Base-by-base conservation (phyloP, 2,113 vertebrate species). In the Cebidichthys violaceus region DNA sequence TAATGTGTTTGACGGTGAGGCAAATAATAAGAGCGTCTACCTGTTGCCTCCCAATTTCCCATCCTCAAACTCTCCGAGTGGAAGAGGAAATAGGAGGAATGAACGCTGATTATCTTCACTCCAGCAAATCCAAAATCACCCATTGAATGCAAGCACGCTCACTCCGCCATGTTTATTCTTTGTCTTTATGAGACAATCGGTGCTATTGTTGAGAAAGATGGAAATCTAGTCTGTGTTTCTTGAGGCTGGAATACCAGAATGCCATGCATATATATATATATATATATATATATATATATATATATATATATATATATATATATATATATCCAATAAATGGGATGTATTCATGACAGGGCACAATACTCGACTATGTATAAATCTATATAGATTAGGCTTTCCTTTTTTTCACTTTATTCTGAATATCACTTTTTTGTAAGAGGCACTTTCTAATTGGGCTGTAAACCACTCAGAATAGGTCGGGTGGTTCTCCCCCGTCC, bases 1-100 rank as follows among this genome's bases (percentile, higher is more conserved):
- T 88, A 86, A 90, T 86, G 83, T 79, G 74, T 90, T 89, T 88
- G 87, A 92, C 87, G 85, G 90, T 29, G 83, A 87, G 79, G 83
- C 81, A 86, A 89, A 90, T 88, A 84, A 92, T 86, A 84, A 83
- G 57, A 87, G 72, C 0, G 43, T 79, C 81, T 86, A 89, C 87
- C 88, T 88, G 85, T 89, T 90, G 81, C 74, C 81, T 86, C 70
- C 59, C 66, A 75, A 80, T 87, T 85, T 79, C 68, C 83, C 39
- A 9, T 88, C 75, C 62, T 85, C 79, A 68, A 55, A 71, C 45
- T 71, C 74, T 73, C 70, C 82, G 76, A 54, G 77, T 69, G 76
- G 71, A 84, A 61, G 70, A 74, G 35, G 62, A 77, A 62, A 83
- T 33, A 55, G 73, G 59, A 88, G 76, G 61, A 86, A 81, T 73